Percentiles rank a stretch among this genome's conserved stretches.
These are phyloP conservation scores for Macaca nemestrina DNA, from an alignment of 2,113 vertebrate genomes.

Conservation along the genomic window DNA sequence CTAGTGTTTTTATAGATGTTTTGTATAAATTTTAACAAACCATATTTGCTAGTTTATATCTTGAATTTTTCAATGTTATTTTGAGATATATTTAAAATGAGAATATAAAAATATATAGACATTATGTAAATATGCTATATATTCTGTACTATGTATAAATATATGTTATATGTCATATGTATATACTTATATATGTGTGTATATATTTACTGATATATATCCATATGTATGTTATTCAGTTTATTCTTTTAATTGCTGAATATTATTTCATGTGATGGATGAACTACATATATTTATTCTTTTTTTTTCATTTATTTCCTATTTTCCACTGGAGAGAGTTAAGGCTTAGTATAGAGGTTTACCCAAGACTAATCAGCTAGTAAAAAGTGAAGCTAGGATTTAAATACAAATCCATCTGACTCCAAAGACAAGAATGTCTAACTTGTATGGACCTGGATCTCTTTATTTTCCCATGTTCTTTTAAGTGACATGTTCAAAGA, in stretches of 20 bases:
- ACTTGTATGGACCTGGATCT: accelerated
- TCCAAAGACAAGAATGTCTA: neutral
- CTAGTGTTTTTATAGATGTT: neutral
- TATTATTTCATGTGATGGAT: neutral
- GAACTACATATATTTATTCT: neutral
- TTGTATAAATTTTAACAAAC: neutral
- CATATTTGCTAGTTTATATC: neutral
- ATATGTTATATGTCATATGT: neutral
- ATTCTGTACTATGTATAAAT: neutral
- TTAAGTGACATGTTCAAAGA: neutral
- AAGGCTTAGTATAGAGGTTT: neutral
- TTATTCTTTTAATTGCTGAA: neutral
- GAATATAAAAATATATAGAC: neutral
- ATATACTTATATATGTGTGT: neutral
- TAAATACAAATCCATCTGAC: neutral
- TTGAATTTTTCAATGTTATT: neutral
- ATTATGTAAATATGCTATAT: neutral
- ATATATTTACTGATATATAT: neutral
- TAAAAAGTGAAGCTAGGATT: neutral
- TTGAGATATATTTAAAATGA: neutral
- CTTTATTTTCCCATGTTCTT: neutral
- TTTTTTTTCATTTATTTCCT: neutral
- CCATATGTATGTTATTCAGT: neutral
- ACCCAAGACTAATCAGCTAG: neutral
- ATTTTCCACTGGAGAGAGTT: neutral